phyloP scores from a whole-genome alignment of 2,888 invertebrate species.

The Thecophora atra region DNA sequence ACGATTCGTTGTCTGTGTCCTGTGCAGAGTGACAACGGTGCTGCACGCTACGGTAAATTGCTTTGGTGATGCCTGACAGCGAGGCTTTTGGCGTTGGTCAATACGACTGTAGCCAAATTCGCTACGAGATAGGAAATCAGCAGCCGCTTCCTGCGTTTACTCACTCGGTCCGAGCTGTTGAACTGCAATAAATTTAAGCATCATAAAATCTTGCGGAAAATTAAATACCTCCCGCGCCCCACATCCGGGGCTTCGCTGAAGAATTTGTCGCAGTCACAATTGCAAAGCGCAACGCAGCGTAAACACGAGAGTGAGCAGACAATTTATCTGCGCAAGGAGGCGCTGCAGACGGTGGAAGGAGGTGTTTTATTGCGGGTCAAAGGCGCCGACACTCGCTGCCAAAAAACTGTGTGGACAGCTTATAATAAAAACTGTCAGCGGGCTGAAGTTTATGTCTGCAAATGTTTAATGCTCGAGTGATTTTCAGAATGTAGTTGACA shows the following conservation, averaged over 20 bases:
- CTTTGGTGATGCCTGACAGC: background rate
- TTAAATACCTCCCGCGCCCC: slow-evolving; percentile 49
- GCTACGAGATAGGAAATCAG: slow-evolving; percentile 16
- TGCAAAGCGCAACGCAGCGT: slow-evolving; percentile 63
- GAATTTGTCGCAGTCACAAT: slow-evolving; percentile 37
- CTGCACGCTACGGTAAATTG: no score
- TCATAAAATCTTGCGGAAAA: slow-evolving; percentile 64
- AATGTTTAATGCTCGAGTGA: slow-evolving; percentile 61
- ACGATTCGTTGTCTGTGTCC: no score
- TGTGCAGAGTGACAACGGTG: no score
- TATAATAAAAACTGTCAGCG: slow-evolving; percentile 43
- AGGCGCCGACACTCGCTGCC: slow-evolving; percentile 18
- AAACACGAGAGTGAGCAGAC: slow-evolving; percentile 47
- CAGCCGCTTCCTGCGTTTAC: slow-evolving; percentile 6
- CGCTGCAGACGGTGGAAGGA: background rate
- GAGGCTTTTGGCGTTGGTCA: slow-evolving; percentile 46
- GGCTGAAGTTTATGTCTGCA: slow-evolving; percentile 39
- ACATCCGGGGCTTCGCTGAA: slow-evolving; percentile 16
- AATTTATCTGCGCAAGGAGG: slow-evolving; percentile 27
- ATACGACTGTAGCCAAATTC: slow-evolving; percentile 45
- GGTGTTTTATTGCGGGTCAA: background rate
- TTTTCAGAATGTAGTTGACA: slow-evolving; percentile 41
- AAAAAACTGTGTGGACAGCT: slow-evolving; percentile 43
- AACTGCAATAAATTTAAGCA: slow-evolving; percentile 63
- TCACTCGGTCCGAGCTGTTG: slow-evolving; percentile 42